Evolutionary conservation across 2,113 vertebrate genomes (phyloP), one percentile per base, ranked within the genome.

Genomic region (Prunella himalayana): DNA sequence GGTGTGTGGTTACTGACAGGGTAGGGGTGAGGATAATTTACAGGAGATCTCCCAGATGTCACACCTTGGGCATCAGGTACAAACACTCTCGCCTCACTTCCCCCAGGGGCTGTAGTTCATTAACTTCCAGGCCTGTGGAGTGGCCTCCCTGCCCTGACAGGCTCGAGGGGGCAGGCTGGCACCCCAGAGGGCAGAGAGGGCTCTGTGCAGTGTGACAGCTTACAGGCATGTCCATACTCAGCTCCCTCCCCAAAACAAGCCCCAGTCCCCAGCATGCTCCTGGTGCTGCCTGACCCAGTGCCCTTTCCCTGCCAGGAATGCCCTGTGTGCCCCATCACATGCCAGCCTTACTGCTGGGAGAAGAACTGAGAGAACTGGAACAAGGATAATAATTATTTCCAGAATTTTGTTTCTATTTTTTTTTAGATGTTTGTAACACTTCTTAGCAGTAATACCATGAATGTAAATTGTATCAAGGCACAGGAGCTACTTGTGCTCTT

Each of bases 211-310:
- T n/a, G 31, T 37, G 70, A 1, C 41, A 35, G 37, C 33, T 80
- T 47, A 50, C 22, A 64, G 13, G 41, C 0, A 0, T 23, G 10
- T 15, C 9, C 23, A 6, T 15, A 3, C 23, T 23, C 66, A 54
- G 18, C 42, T 60, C 21, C 59, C 37, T 61, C 22, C 13, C 68
- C 13, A 47, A 33, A 81, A 56, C 0, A 8, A 72, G 27, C 30
- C 30, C 27, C 41, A 35, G 13, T 18, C 16, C 33, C 25, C 61
- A n/a, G 25, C 39, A 45, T 0, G 0, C 11, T 64, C 59, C 54
- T 0, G 0, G 1, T 51, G 63, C 63, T 77, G 59, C 47, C 71
- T 69, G 33, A 17, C 31, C 22, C 59, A 8, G 27, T 23, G 24
- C 49, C 70, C 64, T 61, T 69, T 31, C 78, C 65, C n/a, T 59